phyloP scores from a whole-genome alignment of 1,140 invertebrate species.

The Papilio xuthus region DNA sequence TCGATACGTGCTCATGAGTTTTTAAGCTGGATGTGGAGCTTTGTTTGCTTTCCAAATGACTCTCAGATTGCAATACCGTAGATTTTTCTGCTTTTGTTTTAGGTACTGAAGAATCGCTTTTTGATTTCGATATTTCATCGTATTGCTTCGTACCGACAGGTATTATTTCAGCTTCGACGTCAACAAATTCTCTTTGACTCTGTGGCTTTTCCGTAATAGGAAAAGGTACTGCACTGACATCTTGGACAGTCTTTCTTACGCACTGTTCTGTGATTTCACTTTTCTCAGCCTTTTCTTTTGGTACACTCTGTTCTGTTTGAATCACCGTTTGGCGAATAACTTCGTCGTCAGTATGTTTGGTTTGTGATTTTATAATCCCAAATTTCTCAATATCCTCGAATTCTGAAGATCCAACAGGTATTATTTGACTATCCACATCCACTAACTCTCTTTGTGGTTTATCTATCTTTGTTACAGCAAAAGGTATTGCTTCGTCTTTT shows the following conservation, averaged over 20 bases:
- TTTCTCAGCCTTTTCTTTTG: constrained; percentile 39
- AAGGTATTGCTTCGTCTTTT: constrained; percentile 63
- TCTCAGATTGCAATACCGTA: constrained; percentile 59
- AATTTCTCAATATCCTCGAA: constrained; percentile 74
- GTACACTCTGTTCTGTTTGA: constrained; percentile 52
- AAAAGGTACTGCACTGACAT: constrained; percentile 69
- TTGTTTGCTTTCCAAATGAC: constrained; percentile 70
- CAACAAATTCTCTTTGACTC: constrained; percentile 73
- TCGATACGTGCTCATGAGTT: constrained; percentile 78
- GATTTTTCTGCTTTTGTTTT: constrained; percentile 75
- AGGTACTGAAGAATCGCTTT: constrained; percentile 76
- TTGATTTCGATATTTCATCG: constrained; percentile 79
- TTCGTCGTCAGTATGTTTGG: constrained; percentile 47
- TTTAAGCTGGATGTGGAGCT: constrained; percentile 77
- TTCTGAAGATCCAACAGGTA: constrained; percentile 73
- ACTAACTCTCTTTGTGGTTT: constrained; percentile 70
- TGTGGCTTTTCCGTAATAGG: constrained; percentile 64
- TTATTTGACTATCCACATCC: constrained; percentile 78
- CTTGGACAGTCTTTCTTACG: constrained; percentile 64
- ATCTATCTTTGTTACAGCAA: constrained; percentile 70
- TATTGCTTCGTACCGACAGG: constrained; percentile 73
- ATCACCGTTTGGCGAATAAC: constrained; percentile 53
- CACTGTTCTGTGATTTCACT: constrained; percentile 65
- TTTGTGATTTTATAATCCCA: constrained; percentile 50
- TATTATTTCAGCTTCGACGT: constrained; percentile 77